Conservation (phyloP, 2,113 vertebrate species). For the Gymnogyps californianus region DNA sequence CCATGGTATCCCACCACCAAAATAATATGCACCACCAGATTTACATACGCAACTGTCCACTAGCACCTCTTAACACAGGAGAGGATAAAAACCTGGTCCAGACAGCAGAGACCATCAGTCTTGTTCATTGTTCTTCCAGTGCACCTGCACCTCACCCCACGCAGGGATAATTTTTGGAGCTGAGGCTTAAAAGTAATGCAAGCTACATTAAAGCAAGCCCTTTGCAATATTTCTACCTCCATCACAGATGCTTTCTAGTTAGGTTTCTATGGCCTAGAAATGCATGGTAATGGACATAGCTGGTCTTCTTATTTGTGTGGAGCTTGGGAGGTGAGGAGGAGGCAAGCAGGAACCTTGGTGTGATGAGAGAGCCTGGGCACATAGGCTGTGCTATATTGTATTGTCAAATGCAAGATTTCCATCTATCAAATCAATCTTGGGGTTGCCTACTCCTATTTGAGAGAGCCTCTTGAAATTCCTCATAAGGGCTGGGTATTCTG, state of each 20-base stretch:
- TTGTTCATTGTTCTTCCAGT: neutral
- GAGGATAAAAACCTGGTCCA: neutral
- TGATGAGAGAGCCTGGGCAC: neutral
- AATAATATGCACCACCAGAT: neutral
- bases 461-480: neutral
- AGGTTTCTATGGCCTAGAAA: neutral
- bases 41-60: neutral
- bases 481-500: neutral
- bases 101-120: neutral
- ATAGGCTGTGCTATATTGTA: neutral
- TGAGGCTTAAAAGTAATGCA: neutral
- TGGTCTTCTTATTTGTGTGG: neutral
- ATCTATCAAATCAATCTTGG: neutral
- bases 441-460: neutral
- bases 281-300: neutral
- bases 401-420: neutral
- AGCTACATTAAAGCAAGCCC: neutral
- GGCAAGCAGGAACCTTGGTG: neutral
- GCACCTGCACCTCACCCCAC: fast-evolving
- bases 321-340: neutral
- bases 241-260: neutral
- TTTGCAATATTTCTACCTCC: neutral
- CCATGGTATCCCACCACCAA: neutral
- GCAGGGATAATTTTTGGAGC: neutral
- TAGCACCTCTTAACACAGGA: neutral